Conservation (phyloP, 1,140 invertebrate species). For the Ditylenchus dipsaci region DNA sequence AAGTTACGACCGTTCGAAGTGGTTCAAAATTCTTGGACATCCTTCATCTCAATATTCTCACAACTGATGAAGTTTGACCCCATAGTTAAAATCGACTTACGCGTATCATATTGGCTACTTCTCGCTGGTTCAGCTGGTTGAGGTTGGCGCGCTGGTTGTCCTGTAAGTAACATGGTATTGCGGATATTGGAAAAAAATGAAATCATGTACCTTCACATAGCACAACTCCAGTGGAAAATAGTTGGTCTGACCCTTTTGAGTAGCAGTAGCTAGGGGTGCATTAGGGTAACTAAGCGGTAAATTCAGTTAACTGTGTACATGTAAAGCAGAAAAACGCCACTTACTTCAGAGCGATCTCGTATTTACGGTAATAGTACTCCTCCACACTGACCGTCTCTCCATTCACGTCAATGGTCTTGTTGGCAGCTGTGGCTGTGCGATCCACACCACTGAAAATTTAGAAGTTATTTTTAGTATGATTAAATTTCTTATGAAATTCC, state of each 20-base stretch:
- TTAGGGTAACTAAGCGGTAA: constrained; percentile 6
- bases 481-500: no score
- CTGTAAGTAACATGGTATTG: neutral
- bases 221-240: constrained; percentile 32
- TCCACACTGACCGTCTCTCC: constrained; percentile 14
- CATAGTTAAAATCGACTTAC: neutral
- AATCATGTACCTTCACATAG: neutral
- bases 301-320: neutral
- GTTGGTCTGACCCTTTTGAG: constrained; percentile 22
- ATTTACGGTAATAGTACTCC: constrained; percentile 20
- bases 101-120: constrained; percentile 12
- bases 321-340: neutral
- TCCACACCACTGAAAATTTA: constrained; percentile 14
- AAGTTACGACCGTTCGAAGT: no score
- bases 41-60: no score
- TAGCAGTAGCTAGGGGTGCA: constrained; percentile 17
- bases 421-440: constrained; percentile 2
- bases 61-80: no score
- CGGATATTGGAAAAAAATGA: no score
- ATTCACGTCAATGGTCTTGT: constrained; percentile 18
- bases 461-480: no score
- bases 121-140: constrained; percentile 24
- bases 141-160: constrained; percentile 25
- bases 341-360: constrained; percentile 24
- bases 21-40: no score